These are phyloP conservation scores for Eupristina koningsbergeri DNA, from an alignment of 1,140 invertebrate genomes.

Conservation along the genomic window DNA sequence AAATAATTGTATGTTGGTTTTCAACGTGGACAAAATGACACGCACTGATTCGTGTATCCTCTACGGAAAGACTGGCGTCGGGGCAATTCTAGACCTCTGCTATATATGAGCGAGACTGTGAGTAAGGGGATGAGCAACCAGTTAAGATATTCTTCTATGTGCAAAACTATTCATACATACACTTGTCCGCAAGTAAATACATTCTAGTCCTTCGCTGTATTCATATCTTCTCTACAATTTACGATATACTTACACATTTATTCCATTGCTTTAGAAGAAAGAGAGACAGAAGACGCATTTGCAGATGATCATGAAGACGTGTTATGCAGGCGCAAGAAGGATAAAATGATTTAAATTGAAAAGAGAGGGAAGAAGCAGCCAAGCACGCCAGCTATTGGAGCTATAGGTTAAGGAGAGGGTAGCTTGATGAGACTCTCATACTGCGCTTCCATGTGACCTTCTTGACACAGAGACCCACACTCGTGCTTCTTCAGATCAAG, in stretches of 20 bases:
- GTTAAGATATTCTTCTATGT: constrained; percentile 57
- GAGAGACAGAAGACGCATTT: constrained; percentile 3
- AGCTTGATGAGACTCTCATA: constrained; percentile 52
- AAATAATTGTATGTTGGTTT: too few species aligned
- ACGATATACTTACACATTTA: constrained; percentile 37
- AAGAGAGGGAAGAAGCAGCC: not conserved
- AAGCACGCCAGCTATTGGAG: not conserved
- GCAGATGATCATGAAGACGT: not conserved
- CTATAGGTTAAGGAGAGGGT: constrained; percentile 14
- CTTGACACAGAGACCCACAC: constrained; percentile 73
- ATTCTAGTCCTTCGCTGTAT: constrained; percentile 19
- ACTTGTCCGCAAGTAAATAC: not conserved
- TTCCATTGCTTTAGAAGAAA: not conserved
- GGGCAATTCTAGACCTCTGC: constrained; percentile 58
- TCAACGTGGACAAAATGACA: constrained; percentile 34
- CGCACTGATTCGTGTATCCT: constrained; percentile 64
- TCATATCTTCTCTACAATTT: constrained; percentile 25
- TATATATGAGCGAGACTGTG: constrained; percentile 65
- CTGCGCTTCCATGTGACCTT: constrained; percentile 67
- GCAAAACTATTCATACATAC: not conserved
- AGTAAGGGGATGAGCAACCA: constrained; percentile 61
- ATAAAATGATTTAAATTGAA: not conserved
- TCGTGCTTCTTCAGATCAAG: not conserved
- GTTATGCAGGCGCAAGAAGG: not conserved
- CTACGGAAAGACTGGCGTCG: constrained; percentile 67